Evolutionary conservation across 2,113 vertebrate genomes (phyloP), one percentile per base, ranked within the genome.

Genomic region (Halichoerus grypus): DNA sequence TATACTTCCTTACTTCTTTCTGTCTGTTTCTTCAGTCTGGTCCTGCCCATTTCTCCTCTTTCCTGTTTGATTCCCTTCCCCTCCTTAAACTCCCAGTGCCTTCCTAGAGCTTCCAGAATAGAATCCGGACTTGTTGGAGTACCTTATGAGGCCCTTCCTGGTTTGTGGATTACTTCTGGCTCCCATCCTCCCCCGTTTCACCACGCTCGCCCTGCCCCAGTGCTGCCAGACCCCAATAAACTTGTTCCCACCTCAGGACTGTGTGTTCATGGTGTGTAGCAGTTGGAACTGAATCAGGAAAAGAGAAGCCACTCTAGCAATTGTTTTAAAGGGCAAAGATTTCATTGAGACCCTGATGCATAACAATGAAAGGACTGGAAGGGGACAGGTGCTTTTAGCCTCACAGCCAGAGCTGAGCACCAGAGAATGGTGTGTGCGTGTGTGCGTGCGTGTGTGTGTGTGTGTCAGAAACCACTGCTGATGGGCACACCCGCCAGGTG

Each of bases 111-210:
- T 79, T 88, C 65, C 22, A 28, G 16, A 55, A 83, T 33, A 49
- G 84, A 81, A 9, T 36, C 24, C 51, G 5, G 10, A 18, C 57
- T 28, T 31, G 6, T 67, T 1, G 11, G 12, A 2, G 1, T 79
- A 36, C 3, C 19, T 79, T 16, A 1, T 4, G 4, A 21, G 65
- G 7, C 6, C 42, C 21, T 36, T 5, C 9, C 33, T 14, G 4
- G 39, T 21, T 16, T 26, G 1, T 8, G 2, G 55, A 4, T 72
- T 16, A 36, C 6, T 69, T 69, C 57, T 22, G 76, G 12, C 59
- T 53, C 36, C 36, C 16, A 4, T 31, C 1, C 13, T 10, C 28
- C 19, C 0, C 3, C 42, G n/a, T 2, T 7, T 12, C 9, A 1
- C 19, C 12, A 6, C 7, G 6, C 16, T 36, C 21, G 0, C 7